These are phyloP conservation scores for Theristus sp. DNA, from an alignment of 2,888 invertebrate species.

Conservation along the genomic window DNA sequence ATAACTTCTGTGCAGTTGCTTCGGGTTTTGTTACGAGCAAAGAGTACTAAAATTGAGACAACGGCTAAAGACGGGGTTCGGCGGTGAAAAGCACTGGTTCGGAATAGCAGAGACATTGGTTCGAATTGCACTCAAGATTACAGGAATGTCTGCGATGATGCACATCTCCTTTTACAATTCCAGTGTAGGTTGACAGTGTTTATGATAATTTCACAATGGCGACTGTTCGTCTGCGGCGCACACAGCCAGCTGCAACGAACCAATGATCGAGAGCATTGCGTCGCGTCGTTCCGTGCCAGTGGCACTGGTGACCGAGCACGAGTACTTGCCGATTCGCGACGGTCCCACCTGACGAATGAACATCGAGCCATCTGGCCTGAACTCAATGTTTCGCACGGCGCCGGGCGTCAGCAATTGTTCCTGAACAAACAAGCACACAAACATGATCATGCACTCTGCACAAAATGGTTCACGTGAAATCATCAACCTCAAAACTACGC, in stretches of 20 bases:
- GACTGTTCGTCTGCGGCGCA: too few species aligned
- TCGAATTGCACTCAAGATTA: too few species aligned
- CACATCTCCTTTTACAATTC: too few species aligned
- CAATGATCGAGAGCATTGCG: constrained; percentile 63
- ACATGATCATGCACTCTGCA: neutral
- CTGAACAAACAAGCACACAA: neutral
- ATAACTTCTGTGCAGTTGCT: too few species aligned
- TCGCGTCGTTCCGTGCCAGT: constrained; percentile 80
- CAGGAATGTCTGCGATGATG: too few species aligned
- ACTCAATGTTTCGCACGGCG: constrained; percentile 46
- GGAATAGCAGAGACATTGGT: too few species aligned
- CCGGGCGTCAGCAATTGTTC: constrained; percentile 43
- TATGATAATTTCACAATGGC: too few species aligned
- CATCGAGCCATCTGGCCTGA: constrained; percentile 16
- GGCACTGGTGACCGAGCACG: constrained; percentile 63
- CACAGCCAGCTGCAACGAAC: too few species aligned
- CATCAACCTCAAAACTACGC: neutral
- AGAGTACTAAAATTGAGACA: neutral
- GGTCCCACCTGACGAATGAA: constrained; percentile 32
- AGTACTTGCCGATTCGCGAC: constrained; percentile 66
- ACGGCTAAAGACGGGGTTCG: neutral
- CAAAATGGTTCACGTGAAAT: neutral
- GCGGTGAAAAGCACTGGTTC: neutral
- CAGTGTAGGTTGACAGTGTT: too few species aligned
- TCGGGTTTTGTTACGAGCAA: too few species aligned